A percentile compares a stretch with the other conserved stretches of the same genome.
Evolutionary conservation across 2,797 vertebrate species (phyloP).

Genomic region (Mycteria americana): DNA sequence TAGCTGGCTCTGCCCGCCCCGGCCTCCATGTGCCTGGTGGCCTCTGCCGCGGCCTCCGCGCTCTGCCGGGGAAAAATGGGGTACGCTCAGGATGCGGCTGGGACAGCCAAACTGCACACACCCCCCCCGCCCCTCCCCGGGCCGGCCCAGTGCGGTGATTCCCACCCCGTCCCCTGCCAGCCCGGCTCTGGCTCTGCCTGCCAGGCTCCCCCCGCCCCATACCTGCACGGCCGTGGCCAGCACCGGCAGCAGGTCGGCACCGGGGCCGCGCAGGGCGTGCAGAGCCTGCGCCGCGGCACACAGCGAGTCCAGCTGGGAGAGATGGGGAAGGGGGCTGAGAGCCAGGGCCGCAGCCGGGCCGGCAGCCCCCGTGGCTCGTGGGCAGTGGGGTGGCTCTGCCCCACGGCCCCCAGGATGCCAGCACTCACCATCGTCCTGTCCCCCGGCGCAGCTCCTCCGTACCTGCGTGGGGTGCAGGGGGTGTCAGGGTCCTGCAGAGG

Average conservation of each 20-base stretch:
- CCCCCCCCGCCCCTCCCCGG: rapidly evolving
- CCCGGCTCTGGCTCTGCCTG: too few species aligned
- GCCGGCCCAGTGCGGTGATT: not conserved
- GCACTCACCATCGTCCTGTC: conserved; percentile 92
- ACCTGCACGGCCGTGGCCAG: conserved; percentile 84
- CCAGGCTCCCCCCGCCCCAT: not conserved
- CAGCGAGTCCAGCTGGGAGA: conserved; percentile 86
- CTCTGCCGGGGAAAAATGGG: conserved; percentile 66
- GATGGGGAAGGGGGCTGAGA: not conserved
- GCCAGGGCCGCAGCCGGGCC: rapidly evolving
- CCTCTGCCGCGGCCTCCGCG: conserved; percentile 82
- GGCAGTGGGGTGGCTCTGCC: not conserved
- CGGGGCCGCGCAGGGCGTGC: conserved; percentile 71
- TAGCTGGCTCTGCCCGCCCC: conserved; percentile 91
- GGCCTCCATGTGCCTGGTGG: conserved; percentile 84
- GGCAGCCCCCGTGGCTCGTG: not conserved
- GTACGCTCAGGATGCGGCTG: rapidly evolving
- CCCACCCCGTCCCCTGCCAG: not conserved
- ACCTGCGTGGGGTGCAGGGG: conserved; percentile 69
- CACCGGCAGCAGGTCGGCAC: conserved; percentile 65
- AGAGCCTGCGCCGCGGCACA: conserved; percentile 85
- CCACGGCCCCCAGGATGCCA: rapidly evolving
- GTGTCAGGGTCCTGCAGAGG: not conserved
- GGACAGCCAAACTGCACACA: too few species aligned
- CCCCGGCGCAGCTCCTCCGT: conserved; percentile 88